A percentile compares a stretch with the other conserved stretches of the same genome.
phyloP scores from a whole-genome alignment of 2,797 vertebrate species.

The Rallus crepitans region DNA sequence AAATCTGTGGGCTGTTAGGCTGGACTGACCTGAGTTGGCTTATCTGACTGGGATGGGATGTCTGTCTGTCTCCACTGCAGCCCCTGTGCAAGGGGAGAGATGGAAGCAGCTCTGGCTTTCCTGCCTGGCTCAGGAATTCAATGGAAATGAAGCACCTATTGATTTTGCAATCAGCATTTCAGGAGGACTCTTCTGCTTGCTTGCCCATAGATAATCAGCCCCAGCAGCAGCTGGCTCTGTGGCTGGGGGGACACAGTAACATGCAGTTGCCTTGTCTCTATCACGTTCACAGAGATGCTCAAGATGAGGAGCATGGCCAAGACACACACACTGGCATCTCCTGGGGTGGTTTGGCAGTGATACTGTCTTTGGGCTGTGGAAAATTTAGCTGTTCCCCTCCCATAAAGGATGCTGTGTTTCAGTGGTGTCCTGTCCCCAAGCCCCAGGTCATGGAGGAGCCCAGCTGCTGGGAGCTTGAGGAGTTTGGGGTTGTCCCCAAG shows the following conservation, averaged over 20 bases:
- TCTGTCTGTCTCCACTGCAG: neutral
- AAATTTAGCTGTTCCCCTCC: neutral
- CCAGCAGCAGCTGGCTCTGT: neutral
- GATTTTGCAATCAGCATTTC: neutral
- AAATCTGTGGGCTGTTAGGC: neutral
- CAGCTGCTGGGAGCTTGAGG: neutral
- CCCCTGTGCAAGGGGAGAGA: neutral
- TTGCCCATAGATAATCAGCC: neutral
- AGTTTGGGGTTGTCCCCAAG: neutral
- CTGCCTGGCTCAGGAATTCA: neutral
- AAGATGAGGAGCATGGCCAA: neutral
- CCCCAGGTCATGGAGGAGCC: neutral
- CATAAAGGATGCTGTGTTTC: neutral
- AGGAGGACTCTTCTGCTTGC: neutral
- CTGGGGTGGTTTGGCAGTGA: neutral
- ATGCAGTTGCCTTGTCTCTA: rapidly evolving
- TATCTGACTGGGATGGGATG: rapidly evolving
- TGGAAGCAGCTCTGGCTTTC: neutral
- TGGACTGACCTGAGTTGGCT: neutral
- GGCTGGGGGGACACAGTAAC: rapidly evolving
- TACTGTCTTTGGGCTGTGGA: neutral
- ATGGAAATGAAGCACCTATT: neutral
- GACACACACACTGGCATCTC: neutral
- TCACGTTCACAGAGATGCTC: rapidly evolving
- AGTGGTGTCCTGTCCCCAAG: neutral